Conservation (phyloP, 2,888 invertebrate genomes). For the Syrphus vitripennis region DNA sequence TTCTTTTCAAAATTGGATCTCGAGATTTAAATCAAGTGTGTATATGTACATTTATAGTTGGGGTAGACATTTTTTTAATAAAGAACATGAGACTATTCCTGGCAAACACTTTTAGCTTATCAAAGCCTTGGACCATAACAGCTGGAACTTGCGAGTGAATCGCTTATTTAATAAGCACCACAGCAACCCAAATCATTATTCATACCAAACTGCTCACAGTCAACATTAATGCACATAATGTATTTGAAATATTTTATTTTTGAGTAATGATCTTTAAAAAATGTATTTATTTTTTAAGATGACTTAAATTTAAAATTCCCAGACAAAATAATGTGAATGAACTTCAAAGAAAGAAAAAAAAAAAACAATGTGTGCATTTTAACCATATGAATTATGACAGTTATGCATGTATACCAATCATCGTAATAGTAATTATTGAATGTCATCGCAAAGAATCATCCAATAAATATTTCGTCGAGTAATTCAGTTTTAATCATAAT, state of each 20-base stretch:
- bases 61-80: no score
- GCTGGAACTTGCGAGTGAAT: no score
- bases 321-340: not conserved
- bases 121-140: no score
- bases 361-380: not conserved
- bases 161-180: no score
- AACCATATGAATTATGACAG: slow-evolving; percentile 7
- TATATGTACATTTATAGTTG: no score
- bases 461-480: not conserved
- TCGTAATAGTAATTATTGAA: not conserved
- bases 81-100: no score
- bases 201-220: not conserved
- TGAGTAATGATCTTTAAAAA: not conserved
- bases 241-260: not conserved
- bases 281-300: not conserved
- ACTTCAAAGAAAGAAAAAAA: not conserved
- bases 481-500: not conserved
- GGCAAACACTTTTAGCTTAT: no score
- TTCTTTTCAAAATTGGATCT: no score
- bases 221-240: not conserved
- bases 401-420: not conserved
- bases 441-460: not conserved
- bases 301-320: not conserved
- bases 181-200: not conserved
- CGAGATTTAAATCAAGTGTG: no score